phyloP scores from a whole-genome alignment of 2,113 vertebrate genomes.

The Ivindomyrus marchei region DNA sequence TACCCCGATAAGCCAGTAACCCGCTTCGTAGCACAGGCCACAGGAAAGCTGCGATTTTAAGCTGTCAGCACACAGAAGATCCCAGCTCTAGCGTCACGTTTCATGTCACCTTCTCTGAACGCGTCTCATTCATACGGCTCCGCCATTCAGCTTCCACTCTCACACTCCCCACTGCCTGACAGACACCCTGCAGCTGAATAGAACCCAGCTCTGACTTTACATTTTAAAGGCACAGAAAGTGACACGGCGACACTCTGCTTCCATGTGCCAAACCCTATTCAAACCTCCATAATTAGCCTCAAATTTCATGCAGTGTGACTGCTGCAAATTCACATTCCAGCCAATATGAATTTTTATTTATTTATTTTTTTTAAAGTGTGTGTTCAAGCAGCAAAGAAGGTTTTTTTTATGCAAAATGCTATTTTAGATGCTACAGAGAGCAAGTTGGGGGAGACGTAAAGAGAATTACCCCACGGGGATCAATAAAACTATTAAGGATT shows the following conservation, averaged over 20 bases:
- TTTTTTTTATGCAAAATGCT: background rate
- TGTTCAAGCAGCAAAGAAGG: slow-evolving; percentile 41
- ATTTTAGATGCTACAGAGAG: background rate
- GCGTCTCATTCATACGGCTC: background rate
- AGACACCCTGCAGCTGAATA: background rate
- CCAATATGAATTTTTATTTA: slow-evolving; percentile 70
- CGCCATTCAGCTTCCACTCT: background rate
- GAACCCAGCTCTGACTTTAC: slow-evolving; percentile 14
- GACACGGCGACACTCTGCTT: slow-evolving; percentile 49
- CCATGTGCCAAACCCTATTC: slow-evolving; percentile 55
- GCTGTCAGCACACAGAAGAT: background rate
- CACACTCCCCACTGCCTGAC: background rate
- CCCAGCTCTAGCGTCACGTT: background rate
- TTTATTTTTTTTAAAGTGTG: background rate
- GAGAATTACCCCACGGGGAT: no score
- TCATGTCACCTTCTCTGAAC: background rate
- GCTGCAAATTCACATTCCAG: slow-evolving; percentile 95
- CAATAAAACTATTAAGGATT: background rate
- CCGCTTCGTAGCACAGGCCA: no score
- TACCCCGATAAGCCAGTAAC: no score
- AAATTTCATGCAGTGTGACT: slow-evolving; percentile 96
- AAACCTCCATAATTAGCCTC: slow-evolving; percentile 57
- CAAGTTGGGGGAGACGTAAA: no score
- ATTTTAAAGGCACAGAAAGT: slow-evolving; percentile 54
- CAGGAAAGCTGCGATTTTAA: background rate